A percentile compares a stretch with the other conserved stretches of the same genome.
phyloP scores from a whole-genome alignment of 2,113 vertebrate genomes.

The Aleadryas rufinucha region DNA sequence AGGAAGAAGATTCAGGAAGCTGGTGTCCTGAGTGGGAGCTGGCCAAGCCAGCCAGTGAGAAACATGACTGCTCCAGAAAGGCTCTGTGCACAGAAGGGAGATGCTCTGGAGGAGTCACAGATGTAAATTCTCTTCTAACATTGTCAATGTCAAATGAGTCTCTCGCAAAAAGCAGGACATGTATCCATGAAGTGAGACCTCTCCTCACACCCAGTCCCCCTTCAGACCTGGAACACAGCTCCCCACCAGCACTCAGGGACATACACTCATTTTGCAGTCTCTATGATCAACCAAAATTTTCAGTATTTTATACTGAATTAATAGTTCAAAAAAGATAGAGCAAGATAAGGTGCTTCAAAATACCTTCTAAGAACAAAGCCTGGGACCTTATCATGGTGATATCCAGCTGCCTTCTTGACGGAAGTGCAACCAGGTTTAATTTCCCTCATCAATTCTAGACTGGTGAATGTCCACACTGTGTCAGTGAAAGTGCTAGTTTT shows the following conservation, averaged over 20 bases:
- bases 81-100: neutral
- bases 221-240: neutral
- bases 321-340: neutral
- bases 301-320: neutral
- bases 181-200: neutral
- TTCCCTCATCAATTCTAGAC: neutral
- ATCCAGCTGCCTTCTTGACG: neutral
- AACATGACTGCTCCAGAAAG: neutral
- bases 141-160: neutral
- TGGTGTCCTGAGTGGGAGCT: neutral
- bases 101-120: neutral
- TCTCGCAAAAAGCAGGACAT: neutral
- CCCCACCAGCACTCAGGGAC: neutral
- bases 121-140: neutral
- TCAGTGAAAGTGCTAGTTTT: neutral
- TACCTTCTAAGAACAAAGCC: neutral
- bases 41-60: neutral
- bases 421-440: neutral
- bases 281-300: neutral
- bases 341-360: neutral
- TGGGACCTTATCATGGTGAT: neutral
- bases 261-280: neutral
- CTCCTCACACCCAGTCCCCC: neutral
- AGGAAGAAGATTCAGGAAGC: neutral
- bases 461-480: neutral